Evolutionary conservation across 2,888 invertebrate species (phyloP).

Genomic region (Diadegma fenestrale): DNA sequence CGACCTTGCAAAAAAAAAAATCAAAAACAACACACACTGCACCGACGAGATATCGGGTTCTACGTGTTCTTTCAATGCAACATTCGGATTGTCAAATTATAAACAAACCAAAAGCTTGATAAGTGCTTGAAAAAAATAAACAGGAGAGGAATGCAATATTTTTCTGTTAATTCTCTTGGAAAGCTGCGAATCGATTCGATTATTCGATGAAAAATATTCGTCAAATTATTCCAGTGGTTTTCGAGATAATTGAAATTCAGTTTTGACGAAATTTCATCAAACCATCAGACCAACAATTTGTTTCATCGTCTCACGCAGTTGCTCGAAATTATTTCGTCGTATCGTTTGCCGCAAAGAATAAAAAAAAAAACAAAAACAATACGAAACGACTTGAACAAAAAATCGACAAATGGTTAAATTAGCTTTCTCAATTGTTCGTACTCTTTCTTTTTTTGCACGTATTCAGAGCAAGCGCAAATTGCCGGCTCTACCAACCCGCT

Average conservation of each 20-base stretch:
- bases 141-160: not conserved
- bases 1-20: constrained; percentile 39
- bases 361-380: constrained; percentile 19
- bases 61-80: not conserved
- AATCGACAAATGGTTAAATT: constrained; percentile 56
- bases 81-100: not conserved
- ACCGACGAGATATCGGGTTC: not conserved
- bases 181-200: not conserved
- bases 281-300: too few species aligned
- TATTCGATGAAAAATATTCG: not conserved
- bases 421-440: constrained; percentile 76
- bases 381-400: constrained; percentile 14
- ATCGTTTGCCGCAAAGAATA: constrained; percentile 7
- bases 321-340: constrained; percentile 29
- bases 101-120: too few species aligned
- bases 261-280: too few species aligned
- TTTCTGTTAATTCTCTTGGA: not conserved
- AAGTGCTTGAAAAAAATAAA: not conserved
- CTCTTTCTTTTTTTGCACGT: constrained; percentile 84
- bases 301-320: constrained; percentile 8
- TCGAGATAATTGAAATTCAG: not conserved
- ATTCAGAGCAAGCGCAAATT: constrained; percentile 85
- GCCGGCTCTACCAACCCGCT: constrained; percentile 84
- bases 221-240: not conserved
- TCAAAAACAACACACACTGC: constrained; percentile 1